These are phyloP conservation scores for Cotesia typhae DNA, from an alignment of 1,140 invertebrate genomes.

Conservation along the genomic window DNA sequence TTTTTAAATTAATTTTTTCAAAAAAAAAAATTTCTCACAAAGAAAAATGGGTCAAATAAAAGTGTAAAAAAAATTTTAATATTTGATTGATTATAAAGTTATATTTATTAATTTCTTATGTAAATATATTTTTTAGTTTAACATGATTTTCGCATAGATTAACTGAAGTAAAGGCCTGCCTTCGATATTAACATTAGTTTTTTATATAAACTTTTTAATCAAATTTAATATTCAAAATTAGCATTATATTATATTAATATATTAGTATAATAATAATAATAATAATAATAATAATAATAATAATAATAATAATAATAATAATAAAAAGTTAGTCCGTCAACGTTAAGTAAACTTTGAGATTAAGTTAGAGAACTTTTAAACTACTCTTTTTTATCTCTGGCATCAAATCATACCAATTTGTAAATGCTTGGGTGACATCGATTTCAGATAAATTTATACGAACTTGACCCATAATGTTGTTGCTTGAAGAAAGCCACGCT, in stretches of 20 bases:
- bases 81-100: too few species aligned
- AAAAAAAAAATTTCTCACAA: too few species aligned
- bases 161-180: background rate
- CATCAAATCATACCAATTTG: conserved; percentile 76
- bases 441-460: conserved; percentile 73
- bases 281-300: background rate
- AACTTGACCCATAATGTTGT: conserved; percentile 82
- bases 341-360: background rate
- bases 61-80: too few species aligned
- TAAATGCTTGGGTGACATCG: conserved; percentile 72
- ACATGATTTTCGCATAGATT: background rate
- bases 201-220: background rate
- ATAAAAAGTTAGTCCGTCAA: background rate
- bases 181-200: background rate
- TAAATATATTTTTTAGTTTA: conserved; percentile 10
- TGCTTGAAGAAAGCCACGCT: conserved; percentile 77
- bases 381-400: conserved; percentile 67
- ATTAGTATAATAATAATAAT: background rate
- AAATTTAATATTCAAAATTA: conserved; percentile 4
- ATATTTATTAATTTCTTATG: conserved; percentile 1
- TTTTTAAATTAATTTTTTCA: too few species aligned
- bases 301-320: background rate
- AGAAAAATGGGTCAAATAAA: too few species aligned
- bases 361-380: background rate
- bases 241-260: background rate